phyloP scores from a whole-genome alignment of 2,113 vertebrate species.

The Oceanites oceanicus region DNA sequence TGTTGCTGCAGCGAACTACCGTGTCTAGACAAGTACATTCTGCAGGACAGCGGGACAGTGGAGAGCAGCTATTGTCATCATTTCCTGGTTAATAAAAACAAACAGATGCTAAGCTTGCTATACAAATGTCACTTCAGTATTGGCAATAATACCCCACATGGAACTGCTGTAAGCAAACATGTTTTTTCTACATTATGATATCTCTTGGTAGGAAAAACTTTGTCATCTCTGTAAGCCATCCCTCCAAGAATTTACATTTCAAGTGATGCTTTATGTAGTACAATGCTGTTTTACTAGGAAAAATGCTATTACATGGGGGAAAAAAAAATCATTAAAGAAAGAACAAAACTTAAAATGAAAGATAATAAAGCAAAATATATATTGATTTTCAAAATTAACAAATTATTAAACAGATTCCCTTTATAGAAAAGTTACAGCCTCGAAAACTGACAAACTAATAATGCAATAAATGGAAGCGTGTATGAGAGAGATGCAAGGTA shows the following conservation, averaged over 20 bases:
- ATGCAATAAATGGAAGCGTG: background rate
- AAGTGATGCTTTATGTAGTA: background rate
- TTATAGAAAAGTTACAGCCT: background rate
- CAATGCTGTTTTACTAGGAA: background rate
- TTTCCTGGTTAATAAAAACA: conserved; percentile 80
- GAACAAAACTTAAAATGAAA: background rate
- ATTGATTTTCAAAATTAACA: background rate
- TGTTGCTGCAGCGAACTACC: conserved; percentile 98
- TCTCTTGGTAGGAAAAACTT: background rate
- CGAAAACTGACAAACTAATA: background rate
- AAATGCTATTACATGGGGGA: background rate
- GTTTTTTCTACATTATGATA: background rate
- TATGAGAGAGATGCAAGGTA: background rate
- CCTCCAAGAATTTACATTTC: background rate
- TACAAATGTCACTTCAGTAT: background rate
- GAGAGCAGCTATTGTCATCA: conserved; percentile 94
- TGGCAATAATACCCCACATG: background rate
- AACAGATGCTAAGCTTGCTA: background rate
- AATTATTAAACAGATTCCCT: background rate
- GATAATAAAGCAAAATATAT: background rate
- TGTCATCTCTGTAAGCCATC: background rate
- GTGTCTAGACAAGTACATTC: conserved; percentile 98
- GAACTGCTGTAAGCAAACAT: background rate
- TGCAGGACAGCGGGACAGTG: conserved; percentile 88
- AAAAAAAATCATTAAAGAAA: background rate